These are phyloP conservation scores for Chiloscyllium plagiosum DNA, from an alignment of 2,113 vertebrate genomes.

Conservation along the genomic window DNA sequence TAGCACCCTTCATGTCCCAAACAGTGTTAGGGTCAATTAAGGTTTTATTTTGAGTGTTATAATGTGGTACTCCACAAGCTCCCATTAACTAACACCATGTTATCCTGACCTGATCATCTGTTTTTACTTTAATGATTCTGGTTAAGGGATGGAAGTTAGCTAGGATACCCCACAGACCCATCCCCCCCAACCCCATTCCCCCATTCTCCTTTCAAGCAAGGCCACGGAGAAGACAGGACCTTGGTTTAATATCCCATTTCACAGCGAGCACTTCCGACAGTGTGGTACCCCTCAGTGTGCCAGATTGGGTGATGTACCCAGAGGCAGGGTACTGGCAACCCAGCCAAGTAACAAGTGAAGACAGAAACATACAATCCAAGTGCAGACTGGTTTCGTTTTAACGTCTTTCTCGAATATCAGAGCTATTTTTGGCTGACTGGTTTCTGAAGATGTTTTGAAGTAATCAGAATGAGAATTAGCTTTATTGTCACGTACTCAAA, in stretches of 20 bases:
- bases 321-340: neutral
- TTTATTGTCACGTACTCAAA: no score
- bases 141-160: neutral
- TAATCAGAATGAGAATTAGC: no score
- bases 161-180: neutral
- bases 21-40: neutral
- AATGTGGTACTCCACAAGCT: neutral
- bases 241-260: no score
- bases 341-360: neutral
- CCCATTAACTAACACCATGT: neutral
- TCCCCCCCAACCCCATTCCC: neutral
- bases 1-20: neutral
- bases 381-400: neutral
- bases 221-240: neutral
- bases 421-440: neutral
- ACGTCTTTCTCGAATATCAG: neutral
- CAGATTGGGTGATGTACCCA: no score
- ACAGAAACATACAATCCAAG: neutral
- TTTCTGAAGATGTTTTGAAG: neutral
- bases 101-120: neutral
- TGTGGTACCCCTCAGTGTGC: neutral
- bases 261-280: neutral
- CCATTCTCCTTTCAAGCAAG: neutral
- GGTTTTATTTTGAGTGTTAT: neutral
- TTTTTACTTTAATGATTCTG: neutral